Evolutionary conservation across 2,113 vertebrate species (phyloP).

Genomic region (Serinus canaria): DNA sequence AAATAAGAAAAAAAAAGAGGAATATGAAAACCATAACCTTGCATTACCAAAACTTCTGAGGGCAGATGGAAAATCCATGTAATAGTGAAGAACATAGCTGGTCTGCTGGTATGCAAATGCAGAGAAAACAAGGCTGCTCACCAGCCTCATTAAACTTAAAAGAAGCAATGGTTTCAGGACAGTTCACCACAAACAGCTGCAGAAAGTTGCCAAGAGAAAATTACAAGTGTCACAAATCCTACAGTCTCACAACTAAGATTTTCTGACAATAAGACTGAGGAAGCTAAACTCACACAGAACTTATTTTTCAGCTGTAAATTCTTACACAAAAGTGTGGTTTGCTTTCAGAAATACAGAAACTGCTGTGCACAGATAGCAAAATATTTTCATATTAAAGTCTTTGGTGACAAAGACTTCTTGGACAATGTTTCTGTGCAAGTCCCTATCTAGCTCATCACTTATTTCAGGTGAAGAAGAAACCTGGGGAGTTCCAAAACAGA

Average conservation of each 20-base stretch:
- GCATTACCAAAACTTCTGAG: neutral
- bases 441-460: neutral
- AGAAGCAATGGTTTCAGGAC: neutral
- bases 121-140: neutral
- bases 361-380: neutral
- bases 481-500: neutral
- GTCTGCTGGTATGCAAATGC: neutral
- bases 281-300: neutral
- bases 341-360: neutral
- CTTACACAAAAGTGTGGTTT: neutral
- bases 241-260: neutral
- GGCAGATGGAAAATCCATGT: neutral
- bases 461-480: neutral
- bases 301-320: neutral
- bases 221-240: neutral
- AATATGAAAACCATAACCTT: neutral
- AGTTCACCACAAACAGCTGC: neutral
- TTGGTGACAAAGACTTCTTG: neutral
- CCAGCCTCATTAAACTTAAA: neutral
- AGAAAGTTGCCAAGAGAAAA: neutral
- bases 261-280: neutral
- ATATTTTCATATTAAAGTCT: neutral
- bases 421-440: neutral
- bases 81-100: neutral
- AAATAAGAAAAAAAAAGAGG: neutral